Conservation (phyloP, 2,888 invertebrate genomes). For the Drosophila paranaensis region DNA sequence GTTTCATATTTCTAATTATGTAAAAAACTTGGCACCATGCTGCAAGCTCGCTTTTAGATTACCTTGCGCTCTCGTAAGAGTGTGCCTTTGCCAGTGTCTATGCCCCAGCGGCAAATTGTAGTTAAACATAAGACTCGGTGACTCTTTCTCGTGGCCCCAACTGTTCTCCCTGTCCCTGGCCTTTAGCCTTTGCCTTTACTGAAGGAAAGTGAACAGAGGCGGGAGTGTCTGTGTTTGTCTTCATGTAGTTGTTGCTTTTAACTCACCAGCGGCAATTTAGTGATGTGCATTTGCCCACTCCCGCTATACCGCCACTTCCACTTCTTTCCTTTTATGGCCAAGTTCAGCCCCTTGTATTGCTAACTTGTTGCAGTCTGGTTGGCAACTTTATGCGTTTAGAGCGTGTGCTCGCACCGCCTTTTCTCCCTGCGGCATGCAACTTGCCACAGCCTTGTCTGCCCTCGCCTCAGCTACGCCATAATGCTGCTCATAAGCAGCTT, state of each 20-base stretch:
- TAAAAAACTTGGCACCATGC: conserved; percentile 64
- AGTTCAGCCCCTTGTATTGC: conserved; percentile 23
- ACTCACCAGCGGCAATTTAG: conserved; percentile 66
- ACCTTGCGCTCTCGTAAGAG: neutral
- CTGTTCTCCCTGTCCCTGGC: neutral
- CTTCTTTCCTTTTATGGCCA: neutral
- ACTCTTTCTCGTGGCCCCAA: conserved; percentile 10
- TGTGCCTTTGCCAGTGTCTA: neutral
- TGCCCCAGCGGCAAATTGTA: conserved; percentile 60
- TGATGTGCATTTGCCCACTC: conserved; percentile 39
- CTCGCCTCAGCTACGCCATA: neutral
- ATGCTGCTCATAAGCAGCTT: conserved; percentile 51
- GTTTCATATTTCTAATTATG: conserved; percentile 77
- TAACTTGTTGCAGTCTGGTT: conserved; percentile 69
- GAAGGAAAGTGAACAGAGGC: conserved; percentile 42
- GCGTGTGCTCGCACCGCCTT: neutral
- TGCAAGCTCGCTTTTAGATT: conserved; percentile 33
- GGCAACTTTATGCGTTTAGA: conserved; percentile 46
- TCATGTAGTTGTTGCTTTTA: conserved; percentile 27
- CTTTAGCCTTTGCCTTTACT: conserved; percentile 11
- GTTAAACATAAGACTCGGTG: conserved; percentile 58
- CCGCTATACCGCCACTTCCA: neutral
- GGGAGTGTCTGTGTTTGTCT: conserved; percentile 44
- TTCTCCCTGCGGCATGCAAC: conserved; percentile 37
- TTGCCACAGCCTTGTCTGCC: conserved; percentile 17